Evolutionary conservation across 2,888 invertebrate species (phyloP).

Genomic region (Drosophila paramelanica): DNA sequence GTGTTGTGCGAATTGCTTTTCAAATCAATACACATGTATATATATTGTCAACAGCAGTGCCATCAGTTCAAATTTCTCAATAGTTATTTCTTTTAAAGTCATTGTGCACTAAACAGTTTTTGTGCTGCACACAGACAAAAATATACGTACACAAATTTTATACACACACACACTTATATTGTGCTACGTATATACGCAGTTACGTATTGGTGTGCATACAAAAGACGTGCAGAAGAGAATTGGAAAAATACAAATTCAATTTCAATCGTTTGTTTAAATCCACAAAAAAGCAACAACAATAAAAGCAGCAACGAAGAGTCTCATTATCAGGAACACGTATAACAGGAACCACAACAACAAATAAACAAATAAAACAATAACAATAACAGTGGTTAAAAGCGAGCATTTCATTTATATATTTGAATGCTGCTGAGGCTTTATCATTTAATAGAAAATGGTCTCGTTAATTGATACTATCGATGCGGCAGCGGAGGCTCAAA

Average conservation of each 20-base stretch:
- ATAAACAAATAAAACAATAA: background rate
- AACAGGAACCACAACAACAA: conserved; percentile 37
- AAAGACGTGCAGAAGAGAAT: conserved; percentile 47
- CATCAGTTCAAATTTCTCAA: conserved; percentile 10
- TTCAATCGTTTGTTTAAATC: conserved; percentile 21
- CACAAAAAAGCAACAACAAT: conserved; percentile 4
- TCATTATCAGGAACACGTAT: conserved; percentile 35
- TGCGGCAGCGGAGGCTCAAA: conserved; percentile 72
- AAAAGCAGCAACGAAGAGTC: conserved; percentile 44
- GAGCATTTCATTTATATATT: conserved; percentile 30
- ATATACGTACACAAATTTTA: conserved; percentile 13
- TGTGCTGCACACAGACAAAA: conserved; percentile 42
- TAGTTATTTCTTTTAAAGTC: conserved; percentile 30
- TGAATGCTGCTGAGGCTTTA: conserved; percentile 64
- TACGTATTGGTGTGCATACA: conserved; percentile 52
- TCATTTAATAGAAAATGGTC: conserved; percentile 73
- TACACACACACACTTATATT: conserved; percentile 13
- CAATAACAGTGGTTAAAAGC: conserved; percentile 25
- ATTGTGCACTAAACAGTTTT: conserved; percentile 26
- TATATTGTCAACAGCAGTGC: conserved; percentile 20
- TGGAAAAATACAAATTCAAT: conserved; percentile 45
- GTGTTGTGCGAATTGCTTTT: conserved; percentile 71
- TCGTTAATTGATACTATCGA: conserved; percentile 78
- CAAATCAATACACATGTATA: conserved; percentile 17
- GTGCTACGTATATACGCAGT: conserved; percentile 38